phyloP scores from a whole-genome alignment of 2,113 vertebrate genomes.

The Phalacrocorax aristotelis region DNA sequence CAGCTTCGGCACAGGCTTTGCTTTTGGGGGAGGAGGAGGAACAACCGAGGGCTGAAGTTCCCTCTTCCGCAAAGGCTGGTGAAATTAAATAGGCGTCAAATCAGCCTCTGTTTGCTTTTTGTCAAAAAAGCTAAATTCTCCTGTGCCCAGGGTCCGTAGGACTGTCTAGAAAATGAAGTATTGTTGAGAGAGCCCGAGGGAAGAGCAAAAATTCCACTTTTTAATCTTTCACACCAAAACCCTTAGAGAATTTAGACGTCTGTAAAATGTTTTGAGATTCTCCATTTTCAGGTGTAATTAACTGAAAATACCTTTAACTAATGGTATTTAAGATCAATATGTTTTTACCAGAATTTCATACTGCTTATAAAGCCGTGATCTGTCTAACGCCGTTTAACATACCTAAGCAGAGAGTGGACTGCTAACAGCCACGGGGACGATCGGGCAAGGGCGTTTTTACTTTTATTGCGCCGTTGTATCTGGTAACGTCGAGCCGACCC shows the following conservation, averaged over 20 bases:
- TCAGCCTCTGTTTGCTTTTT: background rate
- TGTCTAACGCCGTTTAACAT: background rate
- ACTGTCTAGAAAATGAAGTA: background rate
- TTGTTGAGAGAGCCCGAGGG: background rate
- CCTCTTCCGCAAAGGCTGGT: background rate
- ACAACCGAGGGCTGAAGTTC: background rate
- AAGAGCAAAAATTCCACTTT: rapidly evolving
- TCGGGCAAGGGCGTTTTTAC: background rate
- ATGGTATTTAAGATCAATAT: background rate
- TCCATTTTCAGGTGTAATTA: background rate
- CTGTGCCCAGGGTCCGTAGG: background rate
- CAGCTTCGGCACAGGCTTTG: slow-evolving; percentile 13
- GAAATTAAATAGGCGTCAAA: background rate
- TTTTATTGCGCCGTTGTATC: background rate
- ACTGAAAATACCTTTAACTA: background rate
- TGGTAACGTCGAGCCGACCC: background rate
- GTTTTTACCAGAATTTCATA: background rate
- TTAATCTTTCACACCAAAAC: background rate
- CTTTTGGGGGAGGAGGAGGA: background rate
- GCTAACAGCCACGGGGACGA: background rate
- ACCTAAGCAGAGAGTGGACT: background rate
- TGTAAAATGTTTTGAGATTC: background rate
- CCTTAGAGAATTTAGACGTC: background rate
- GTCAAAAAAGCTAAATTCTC: background rate
- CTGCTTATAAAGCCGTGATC: rapidly evolving